Base-by-base conservation (phyloP, 2,113 vertebrate genomes). In the Cacatua alba region DNA sequence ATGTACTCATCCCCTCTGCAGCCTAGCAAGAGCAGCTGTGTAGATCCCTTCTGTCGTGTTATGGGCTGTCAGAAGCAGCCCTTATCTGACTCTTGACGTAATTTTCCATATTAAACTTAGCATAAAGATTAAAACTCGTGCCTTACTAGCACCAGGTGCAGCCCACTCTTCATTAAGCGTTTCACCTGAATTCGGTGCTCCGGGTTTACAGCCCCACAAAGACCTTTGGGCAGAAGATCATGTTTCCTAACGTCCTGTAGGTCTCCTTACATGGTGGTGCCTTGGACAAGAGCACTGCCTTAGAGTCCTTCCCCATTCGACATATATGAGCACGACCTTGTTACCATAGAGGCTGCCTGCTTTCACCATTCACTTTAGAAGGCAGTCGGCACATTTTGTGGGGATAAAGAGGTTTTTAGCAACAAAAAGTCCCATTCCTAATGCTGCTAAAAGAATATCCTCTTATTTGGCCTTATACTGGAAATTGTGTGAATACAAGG, bases 241-340 rank as follows among this genome's bases (percentile, higher is more conserved):
- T 37, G n/a, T 68, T 88, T 76, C 53, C 70, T n/a, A 9, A 37
- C 4, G 1, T 55, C 4, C 6, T 11, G 31, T n/a, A 63, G 31
- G 52, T 85, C 25, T 62, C 2, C 1, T 80, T 17, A 25, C 0
- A 0, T 41, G 26, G 13, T 37, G 26, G 19, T 41, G 48, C 25
- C 70, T 59, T 41, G 43, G n/a, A 25, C 31, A 75, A 87, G 62
- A 1, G 6, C 24, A 13, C 13, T n/a, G 39, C 7, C 70, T 48
- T 25, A 49, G 37, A 71, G 41, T 17, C 31, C 35, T 82, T 62
- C 20, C 37, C 15, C 17, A 3, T 48, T 39, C 60, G 11, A 3
- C 4, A 1, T 35, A 20, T 2, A 18, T 28, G 26, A 64, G 33
- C 44, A 29, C 0, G 0, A 12, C 37, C 15, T 37, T 41, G 31